Conservation (phyloP, 2,888 invertebrate genomes). For the Microctonus hyperodae region DNA sequence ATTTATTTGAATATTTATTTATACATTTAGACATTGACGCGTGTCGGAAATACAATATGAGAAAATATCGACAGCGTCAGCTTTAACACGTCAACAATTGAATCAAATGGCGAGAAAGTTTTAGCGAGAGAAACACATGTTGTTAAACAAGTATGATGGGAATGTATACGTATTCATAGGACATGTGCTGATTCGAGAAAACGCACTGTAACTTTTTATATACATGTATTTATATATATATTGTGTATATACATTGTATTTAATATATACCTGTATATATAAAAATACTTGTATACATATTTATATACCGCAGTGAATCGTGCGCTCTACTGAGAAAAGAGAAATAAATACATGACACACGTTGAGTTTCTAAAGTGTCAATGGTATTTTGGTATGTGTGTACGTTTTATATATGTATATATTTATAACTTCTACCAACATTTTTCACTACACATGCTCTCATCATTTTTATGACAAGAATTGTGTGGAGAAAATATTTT, state of each 20-base stretch:
- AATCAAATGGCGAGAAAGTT: slow-evolving; percentile 21
- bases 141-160: not conserved
- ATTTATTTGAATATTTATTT: not conserved
- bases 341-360: not conserved
- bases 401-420: not conserved
- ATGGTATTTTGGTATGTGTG: not conserved
- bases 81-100: slow-evolving; percentile 9
- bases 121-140: not conserved
- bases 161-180: not conserved
- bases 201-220: not conserved
- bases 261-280: not conserved
- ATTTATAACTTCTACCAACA: no score
- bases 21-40: slow-evolving; percentile 6
- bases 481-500: slow-evolving; percentile 25
- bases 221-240: not conserved
- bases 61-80: slow-evolving; percentile 16
- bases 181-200: slow-evolving; percentile 14
- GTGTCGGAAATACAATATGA: slow-evolving; percentile 4
- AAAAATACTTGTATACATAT: not conserved
- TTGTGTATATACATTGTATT: not conserved
- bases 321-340: not conserved
- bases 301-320: not conserved
- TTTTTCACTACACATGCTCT: not conserved
- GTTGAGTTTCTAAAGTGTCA: slow-evolving; percentile 12
- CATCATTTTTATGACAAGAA: not conserved